Base-by-base conservation (phyloP, 2,113 vertebrate genomes). In the Saccopteryx leptura region DNA sequence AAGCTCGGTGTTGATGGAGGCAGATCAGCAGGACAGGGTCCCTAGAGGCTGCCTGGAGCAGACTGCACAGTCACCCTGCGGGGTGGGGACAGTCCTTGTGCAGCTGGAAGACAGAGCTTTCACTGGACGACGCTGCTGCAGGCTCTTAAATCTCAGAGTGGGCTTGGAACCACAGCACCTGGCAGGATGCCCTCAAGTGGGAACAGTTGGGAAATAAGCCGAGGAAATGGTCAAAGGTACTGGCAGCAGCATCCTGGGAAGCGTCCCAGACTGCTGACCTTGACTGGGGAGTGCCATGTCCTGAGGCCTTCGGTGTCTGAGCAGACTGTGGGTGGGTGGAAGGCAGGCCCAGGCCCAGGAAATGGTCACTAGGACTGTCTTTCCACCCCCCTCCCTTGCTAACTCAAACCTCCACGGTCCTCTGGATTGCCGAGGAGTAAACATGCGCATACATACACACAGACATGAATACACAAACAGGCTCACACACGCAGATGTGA, bases 311-410 rank as follows among this genome's bases (percentile, higher is more conserved):
- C 4, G 50, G 12, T 9, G 48, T 28, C 46, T n/a, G 48, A 50
- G 50, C 56, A 7, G 80, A 13, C 19, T 0, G 4, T 3, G 54
- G 48, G 18, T 19, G 31, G 71, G 5, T 0, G 0, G 1, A 0
- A 13, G 80, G 24, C 31, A 1, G 69, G 60, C 6, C 80, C 1
- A 0, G 61, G 61, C 50, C 15, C 1, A 14, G 68, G n/a, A 31
- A 2, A 7, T 14, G 14, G 46, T 5, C 33, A 21, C 17, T 31
- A 21, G 66, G 15, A 33, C 50, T 52, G 72, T 9, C 56, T 13
- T n/a, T 11, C 6, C 21, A 4, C 0, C 83, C 15, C 7, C n/a
- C 24, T 58, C 18, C 2, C 18, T 54, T 1, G 0, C 69, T 5
- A 0, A 39, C 33, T 7, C 7, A 0, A 6, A 50, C 13, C 15